Evolutionary conservation across 30 jellyfish, hydroid and myxozoan species (phyloP), one percentile per base, ranked within the genome.

Genomic region (Catostylus mosaicus): DNA sequence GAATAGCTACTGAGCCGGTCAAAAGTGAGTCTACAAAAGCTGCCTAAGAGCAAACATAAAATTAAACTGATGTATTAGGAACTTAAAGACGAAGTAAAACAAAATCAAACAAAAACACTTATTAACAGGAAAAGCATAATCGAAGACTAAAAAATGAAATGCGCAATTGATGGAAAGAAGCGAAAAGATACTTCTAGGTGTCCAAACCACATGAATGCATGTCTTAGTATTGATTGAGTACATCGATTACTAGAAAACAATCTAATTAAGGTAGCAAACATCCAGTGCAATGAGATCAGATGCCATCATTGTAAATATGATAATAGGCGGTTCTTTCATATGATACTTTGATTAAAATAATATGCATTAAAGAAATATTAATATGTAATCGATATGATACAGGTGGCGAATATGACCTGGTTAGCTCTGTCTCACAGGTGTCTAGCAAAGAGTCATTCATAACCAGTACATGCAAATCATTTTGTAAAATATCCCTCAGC

Each of bases 401-500:
- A 77, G 88, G 79, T 77, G 88, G 67, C 76, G 38, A 22, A n/a
- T 22, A 35, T 77, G 78, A n/a, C 78, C 88, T 54, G 29, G 38
- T 18, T 16, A 33, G 66, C 7, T 6, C 63, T n/a, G 27, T 61
- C 34, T 30, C 67, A 52, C 88, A 77, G 88, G 88, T 77, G 88
- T 38, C 78, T 35, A 8, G 78, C 88, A 57, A 77, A 78, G 88
- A 77, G 71, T 24, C 26, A 59, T 59, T 26, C 71, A 59, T 59
- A 59, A 27, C 5, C 36, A 59, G 71, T 24, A 3, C 26, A 59
- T 59, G 71, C 71, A 59, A 59, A 59, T 59, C 4, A n/a, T 23
- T 23, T 37, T 50, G 19, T 1, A 68, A 33, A 33, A 30, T 20
- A 8, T 37, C 2, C 36, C 59, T 34, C 61, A 47, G 26, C 30